These are phyloP conservation scores for Chaetodon trifasciatus DNA, from an alignment of 2,797 vertebrate genomes.

Conservation along the genomic window DNA sequence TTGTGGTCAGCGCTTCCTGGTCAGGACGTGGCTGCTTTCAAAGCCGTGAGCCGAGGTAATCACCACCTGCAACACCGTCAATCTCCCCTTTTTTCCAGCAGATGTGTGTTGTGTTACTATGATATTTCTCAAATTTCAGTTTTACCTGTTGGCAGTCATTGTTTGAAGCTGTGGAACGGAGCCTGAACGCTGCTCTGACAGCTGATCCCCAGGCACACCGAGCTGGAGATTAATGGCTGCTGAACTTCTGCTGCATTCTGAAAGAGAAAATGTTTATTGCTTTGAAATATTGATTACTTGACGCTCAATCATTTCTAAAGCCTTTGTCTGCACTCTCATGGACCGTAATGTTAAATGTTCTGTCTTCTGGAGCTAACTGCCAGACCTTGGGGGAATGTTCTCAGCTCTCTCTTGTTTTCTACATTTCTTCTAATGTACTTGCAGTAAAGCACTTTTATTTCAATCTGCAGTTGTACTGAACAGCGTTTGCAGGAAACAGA, in stretches of 20 bases:
- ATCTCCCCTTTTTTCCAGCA: background rate
- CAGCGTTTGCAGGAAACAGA: background rate
- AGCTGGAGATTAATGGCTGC: constrained; percentile 50
- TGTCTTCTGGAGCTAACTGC: constrained; percentile 28
- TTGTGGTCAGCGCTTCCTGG: background rate
- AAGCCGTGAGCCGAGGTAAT: constrained; percentile 18
- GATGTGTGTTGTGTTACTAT: constrained; percentile 20
- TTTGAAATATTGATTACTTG: constrained; percentile 56
- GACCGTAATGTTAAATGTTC: constrained; percentile 32
- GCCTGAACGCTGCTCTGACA: constrained; percentile 32
- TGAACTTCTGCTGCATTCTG: constrained; percentile 40
- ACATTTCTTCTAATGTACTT: background rate
- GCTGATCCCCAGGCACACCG: constrained; percentile 43
- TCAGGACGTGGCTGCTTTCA: background rate
- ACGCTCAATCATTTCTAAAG: constrained; percentile 29
- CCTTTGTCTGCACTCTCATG: constrained; percentile 24
- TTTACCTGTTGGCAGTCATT: constrained; percentile 39
- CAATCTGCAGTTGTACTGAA: background rate
- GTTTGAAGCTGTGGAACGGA: constrained; percentile 7
- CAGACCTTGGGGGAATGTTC: background rate
- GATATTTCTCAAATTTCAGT: constrained; percentile 46
- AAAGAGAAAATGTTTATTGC: constrained; percentile 58
- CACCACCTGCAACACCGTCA: background rate
- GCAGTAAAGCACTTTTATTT: background rate
- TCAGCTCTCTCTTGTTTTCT: background rate